phyloP scores from a whole-genome alignment of 2,797 vertebrate species.

The Lagodon rhomboides region DNA sequence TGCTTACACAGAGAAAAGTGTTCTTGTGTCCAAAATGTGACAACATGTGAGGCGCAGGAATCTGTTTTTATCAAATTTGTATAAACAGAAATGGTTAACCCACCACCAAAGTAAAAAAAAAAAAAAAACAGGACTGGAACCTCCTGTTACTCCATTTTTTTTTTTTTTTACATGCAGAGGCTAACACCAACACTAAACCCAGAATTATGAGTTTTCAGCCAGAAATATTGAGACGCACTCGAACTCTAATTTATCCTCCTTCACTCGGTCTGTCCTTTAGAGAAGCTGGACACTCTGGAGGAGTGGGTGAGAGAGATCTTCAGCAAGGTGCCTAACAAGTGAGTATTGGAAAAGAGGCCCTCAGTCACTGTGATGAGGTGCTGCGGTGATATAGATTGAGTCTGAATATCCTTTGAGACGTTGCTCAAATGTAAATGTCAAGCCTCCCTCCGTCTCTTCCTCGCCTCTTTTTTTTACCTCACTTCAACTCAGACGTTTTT shows the following conservation, averaged over 20 bases:
- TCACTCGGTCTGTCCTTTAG: conserved; percentile 77
- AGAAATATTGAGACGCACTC: conserved; percentile 44
- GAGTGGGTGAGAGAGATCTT: conserved; percentile 98
- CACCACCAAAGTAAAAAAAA: neutral
- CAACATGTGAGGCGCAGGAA: neutral
- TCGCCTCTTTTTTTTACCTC: conserved; percentile 18
- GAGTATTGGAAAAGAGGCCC: conserved; percentile 78
- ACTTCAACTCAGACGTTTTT: conserved; percentile 14
- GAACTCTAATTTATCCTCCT: conserved; percentile 51
- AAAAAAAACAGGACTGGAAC: neutral
- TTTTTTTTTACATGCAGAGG: neutral
- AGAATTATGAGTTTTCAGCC: conserved; percentile 30
- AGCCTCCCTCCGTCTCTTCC: conserved; percentile 37
- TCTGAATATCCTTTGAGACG: conserved; percentile 54
- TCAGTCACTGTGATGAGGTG: conserved; percentile 56
- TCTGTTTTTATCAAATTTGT: neutral
- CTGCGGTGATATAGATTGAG: conserved; percentile 49
- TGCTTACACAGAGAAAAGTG: conserved; percentile 11
- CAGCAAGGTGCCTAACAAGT: conserved; percentile 96
- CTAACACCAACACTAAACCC: neutral
- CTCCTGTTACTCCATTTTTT: neutral
- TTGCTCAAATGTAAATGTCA: conserved; percentile 70
- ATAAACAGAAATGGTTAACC: neutral
- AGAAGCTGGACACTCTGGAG: conserved; percentile 96
- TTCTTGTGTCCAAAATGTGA: neutral